These are phyloP conservation scores for Leptatherina wallacei DNA, from an alignment of 2,797 vertebrate species.

Conservation along the genomic window DNA sequence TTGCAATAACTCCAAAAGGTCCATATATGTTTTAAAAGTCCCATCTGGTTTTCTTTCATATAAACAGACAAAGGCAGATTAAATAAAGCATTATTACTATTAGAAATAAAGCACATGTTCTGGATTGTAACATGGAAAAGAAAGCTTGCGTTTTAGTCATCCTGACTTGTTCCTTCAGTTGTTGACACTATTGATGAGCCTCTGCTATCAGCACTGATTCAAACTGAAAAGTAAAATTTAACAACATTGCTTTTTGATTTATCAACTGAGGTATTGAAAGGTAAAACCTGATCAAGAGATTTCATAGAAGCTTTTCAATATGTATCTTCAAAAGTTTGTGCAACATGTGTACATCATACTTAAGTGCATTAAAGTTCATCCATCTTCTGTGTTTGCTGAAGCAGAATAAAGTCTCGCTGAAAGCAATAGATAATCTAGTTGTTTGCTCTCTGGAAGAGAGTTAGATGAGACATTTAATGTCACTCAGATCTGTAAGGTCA, in stretches of 20 bases:
- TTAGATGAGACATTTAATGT: background rate
- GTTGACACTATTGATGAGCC: background rate
- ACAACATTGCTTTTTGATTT: conserved; percentile 7
- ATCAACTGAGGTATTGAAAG: conserved; percentile 45
- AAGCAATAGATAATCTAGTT: conserved; percentile 7
- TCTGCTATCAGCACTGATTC: background rate
- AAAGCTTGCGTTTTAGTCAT: conserved; percentile 24
- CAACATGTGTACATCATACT: conserved; percentile 14
- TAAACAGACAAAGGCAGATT: conserved; percentile 36
- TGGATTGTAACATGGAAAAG: conserved; percentile 24
- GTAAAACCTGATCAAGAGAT: conserved; percentile 32
- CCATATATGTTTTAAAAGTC: conserved; percentile 16
- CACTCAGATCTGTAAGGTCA: background rate
- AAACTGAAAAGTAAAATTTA: background rate
- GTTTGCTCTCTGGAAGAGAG: conserved; percentile 2
- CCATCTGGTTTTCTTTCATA: background rate
- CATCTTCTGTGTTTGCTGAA: background rate
- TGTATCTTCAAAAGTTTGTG: conserved; percentile 19
- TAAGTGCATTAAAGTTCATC: conserved; percentile 10
- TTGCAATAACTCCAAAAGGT: conserved; percentile 6
- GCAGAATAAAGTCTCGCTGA: background rate
- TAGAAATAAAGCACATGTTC: conserved; percentile 14
- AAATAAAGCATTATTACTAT: conserved; percentile 15
- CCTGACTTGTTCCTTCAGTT: conserved; percentile 15
- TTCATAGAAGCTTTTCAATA: conserved; percentile 2